These are phyloP conservation scores for Liparis tanakae DNA, from an alignment of 2,797 vertebrate species.

Conservation along the genomic window DNA sequence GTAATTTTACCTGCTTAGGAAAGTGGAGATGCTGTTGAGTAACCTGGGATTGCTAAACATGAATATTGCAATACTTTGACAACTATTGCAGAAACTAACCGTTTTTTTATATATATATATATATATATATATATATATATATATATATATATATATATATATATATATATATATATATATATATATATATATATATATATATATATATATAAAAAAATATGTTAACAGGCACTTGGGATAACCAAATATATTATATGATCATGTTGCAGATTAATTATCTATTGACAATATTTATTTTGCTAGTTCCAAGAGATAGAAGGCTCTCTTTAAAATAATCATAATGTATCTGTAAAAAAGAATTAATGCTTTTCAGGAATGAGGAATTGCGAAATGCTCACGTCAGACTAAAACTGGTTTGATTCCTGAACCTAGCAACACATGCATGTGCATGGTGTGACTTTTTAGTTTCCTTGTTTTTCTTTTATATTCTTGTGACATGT, in stretches of 20 bases:
- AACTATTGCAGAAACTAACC: conserved; percentile 65
- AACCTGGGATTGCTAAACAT: conserved; percentile 66
- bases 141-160: too few relatives aligned
- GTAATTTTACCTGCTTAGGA: conserved; percentile 47
- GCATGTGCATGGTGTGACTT: conserved; percentile 47
- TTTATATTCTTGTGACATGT: conserved; percentile 24
- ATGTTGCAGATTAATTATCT: conserved; percentile 48
- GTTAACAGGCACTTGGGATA: too few relatives aligned
- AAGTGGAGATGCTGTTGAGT: conserved; percentile 63
- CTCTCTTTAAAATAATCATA: neutral
- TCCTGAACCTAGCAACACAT: conserved; percentile 28
- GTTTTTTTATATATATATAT: too few relatives aligned
- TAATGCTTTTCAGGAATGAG: conserved; percentile 15
- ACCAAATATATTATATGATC: too few relatives aligned
- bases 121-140: too few relatives aligned
- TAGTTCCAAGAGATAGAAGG: conserved; percentile 14
- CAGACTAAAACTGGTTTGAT: conserved; percentile 29
- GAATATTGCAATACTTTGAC: conserved; percentile 33
- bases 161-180: too few relatives aligned
- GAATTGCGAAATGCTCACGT: neutral
- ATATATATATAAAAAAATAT: too few relatives aligned
- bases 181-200: too few relatives aligned
- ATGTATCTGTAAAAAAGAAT: neutral
- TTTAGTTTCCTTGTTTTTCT: neutral
- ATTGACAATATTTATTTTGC: conserved; percentile 14